phyloP scores from a whole-genome alignment of 1,140 invertebrate genomes.

The Nasonia longicornis region DNA sequence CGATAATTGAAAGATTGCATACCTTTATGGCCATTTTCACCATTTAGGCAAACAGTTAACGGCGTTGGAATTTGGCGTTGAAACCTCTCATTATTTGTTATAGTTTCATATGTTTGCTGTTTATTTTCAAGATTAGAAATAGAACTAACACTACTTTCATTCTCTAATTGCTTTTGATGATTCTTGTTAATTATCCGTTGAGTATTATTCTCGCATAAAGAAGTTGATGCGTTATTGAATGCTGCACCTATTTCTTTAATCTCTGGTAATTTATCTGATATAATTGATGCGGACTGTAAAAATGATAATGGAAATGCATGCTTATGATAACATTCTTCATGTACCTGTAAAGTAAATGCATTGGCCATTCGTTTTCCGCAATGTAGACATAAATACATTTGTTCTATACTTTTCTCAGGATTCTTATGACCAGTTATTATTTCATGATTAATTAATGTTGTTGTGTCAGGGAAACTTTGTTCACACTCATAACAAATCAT shows the following conservation, averaged over 20 bases:
- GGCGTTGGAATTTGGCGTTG: conserved; percentile 53
- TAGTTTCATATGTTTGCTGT: conserved; percentile 57
- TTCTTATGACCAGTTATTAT: conserved; percentile 59
- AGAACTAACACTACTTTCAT: background rate
- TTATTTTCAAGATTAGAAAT: background rate
- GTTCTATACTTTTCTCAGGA: conserved; percentile 53
- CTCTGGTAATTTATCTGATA: background rate
- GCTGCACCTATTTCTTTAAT: background rate
- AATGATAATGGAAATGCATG: background rate
- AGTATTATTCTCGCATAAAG: background rate
- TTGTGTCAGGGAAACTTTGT: conserved; percentile 56
- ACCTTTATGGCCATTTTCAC: conserved; percentile 57
- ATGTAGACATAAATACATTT: conserved; percentile 61
- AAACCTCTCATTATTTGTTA: conserved; percentile 60
- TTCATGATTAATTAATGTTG: conserved; percentile 60
- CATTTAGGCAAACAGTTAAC: conserved; percentile 59
- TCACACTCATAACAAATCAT: conserved; percentile 56
- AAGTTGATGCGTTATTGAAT: background rate
- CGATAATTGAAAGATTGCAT: conserved; percentile 63
- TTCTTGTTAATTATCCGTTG: background rate
- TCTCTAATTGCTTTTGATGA: background rate
- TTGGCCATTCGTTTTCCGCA: conserved; percentile 62
- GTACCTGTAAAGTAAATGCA: conserved; percentile 56
- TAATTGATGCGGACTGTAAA: background rate
- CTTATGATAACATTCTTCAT: conserved; percentile 35